Conservation (phyloP, 2,888 invertebrate genomes). For the Halictus ligatus region DNA sequence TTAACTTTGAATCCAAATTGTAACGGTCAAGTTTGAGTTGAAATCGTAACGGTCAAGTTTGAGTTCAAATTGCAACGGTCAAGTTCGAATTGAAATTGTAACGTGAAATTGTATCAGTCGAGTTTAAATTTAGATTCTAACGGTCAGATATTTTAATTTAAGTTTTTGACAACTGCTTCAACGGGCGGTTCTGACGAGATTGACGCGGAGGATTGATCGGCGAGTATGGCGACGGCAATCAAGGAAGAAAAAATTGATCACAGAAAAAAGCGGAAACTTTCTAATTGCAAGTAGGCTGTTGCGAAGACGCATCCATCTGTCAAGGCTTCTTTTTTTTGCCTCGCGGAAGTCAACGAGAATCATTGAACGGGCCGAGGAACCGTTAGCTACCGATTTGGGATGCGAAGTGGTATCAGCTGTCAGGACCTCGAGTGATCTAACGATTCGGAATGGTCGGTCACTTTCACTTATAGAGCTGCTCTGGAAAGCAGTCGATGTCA, state of each 20-base stretch:
- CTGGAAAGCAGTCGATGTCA: slow-evolving; percentile 36
- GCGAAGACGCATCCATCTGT: neutral
- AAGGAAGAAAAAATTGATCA: neutral
- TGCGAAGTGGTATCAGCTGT: neutral
- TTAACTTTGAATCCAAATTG: too few relatives aligned
- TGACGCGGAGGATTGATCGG: neutral
- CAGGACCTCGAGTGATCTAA: slow-evolving; percentile 14
- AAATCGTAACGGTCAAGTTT: neutral
- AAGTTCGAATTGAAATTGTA: neutral
- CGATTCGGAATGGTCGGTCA: slow-evolving; percentile 24
- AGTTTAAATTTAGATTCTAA: neutral
- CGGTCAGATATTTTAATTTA: neutral
- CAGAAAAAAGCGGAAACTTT: neutral
- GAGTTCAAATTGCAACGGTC: neutral
- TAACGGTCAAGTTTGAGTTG: too few relatives aligned
- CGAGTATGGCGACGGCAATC: neutral
- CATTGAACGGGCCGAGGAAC: neutral
- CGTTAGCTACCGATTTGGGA: slow-evolving; percentile 24
- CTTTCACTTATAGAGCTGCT: slow-evolving; percentile 46
- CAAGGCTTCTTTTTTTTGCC: neutral
- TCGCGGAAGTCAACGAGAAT: neutral
- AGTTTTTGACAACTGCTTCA: neutral
- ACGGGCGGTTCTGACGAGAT: neutral
- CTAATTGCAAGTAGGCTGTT: slow-evolving; percentile 7
- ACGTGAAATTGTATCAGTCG: too few relatives aligned